Evolutionary conservation across 2,797 vertebrate genomes (phyloP).

Genomic region (Cygnus olor): DNA sequence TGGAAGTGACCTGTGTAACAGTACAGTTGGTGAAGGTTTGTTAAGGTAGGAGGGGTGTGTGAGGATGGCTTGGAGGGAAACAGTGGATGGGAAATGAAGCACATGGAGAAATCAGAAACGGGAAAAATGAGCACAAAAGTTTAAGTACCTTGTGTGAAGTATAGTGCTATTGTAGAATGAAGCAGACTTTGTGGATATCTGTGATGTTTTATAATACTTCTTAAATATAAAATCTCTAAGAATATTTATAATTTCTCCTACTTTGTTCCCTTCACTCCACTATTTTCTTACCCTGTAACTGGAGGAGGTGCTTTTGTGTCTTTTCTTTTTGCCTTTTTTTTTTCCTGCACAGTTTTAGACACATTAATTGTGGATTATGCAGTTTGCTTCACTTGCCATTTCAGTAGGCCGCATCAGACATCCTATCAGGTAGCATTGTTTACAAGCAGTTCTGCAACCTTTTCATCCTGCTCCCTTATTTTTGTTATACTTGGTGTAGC

Average conservation of each 20-base stretch:
- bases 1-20: background rate
- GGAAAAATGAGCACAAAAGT: background rate
- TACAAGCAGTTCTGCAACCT: constrained; percentile 45
- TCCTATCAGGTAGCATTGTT: constrained; percentile 27
- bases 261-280: background rate
- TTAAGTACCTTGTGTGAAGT: background rate
- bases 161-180: background rate
- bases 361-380: constrained; percentile 3
- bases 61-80: background rate
- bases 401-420: constrained; percentile 4
- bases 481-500: background rate
- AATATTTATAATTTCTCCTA: background rate
- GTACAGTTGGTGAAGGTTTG: background rate
- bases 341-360: background rate
- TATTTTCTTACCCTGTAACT: background rate
- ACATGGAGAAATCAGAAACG: background rate
- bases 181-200: background rate
- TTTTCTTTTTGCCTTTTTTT: background rate
- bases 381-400: constrained; percentile 17
- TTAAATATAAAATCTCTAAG: background rate
- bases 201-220: background rate
- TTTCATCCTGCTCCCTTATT: constrained; percentile 31
- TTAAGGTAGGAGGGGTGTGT: background rate
- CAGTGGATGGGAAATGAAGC: background rate
- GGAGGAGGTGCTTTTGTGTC: background rate